Conservation (phyloP, 2,888 invertebrate species). For the Drosophila demipolita region DNA sequence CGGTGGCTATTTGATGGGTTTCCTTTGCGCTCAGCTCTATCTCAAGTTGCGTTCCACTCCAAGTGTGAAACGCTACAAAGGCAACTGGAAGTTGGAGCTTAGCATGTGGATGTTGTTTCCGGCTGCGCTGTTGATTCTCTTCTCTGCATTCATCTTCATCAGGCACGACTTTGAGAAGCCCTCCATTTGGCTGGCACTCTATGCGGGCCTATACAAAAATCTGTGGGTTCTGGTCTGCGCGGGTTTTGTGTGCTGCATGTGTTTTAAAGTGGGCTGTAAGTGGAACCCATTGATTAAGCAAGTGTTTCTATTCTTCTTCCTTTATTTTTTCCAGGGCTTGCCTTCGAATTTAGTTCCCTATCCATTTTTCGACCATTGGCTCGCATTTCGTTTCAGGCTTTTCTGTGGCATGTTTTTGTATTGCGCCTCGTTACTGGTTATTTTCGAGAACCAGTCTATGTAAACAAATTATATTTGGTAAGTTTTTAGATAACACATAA, state of each 20-base stretch:
- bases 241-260: slow-evolving; percentile 72
- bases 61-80: slow-evolving; percentile 9
- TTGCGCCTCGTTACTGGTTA: slow-evolving; percentile 62
- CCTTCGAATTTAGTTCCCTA: slow-evolving; percentile 66
- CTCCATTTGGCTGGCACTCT: slow-evolving; percentile 84
- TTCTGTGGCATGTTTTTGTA: slow-evolving; percentile 78
- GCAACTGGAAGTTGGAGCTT: slow-evolving; percentile 58
- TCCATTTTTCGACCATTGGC: slow-evolving; percentile 74
- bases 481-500: slow-evolving; percentile 21
- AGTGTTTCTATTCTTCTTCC: not conserved
- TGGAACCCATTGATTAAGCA: not conserved
- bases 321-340: slow-evolving; percentile 60
- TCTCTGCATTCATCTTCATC: slow-evolving; percentile 78
- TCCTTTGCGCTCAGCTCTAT: slow-evolving; percentile 74
- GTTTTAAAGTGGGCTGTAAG: slow-evolving; percentile 82
- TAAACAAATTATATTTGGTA: slow-evolving; percentile 72
- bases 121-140: slow-evolving; percentile 54
- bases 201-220: slow-evolving; percentile 84
- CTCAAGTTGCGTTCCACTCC: slow-evolving; percentile 44
- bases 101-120: slow-evolving; percentile 63
- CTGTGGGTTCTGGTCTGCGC: slow-evolving; percentile 83
- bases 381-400: slow-evolving; percentile 81
- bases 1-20: slow-evolving; percentile 81
- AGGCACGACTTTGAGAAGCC: slow-evolving; percentile 78
- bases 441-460: slow-evolving; percentile 73